These are phyloP conservation scores for Oreortyx pictus DNA, from an alignment of 2,797 vertebrate species.

Conservation along the genomic window DNA sequence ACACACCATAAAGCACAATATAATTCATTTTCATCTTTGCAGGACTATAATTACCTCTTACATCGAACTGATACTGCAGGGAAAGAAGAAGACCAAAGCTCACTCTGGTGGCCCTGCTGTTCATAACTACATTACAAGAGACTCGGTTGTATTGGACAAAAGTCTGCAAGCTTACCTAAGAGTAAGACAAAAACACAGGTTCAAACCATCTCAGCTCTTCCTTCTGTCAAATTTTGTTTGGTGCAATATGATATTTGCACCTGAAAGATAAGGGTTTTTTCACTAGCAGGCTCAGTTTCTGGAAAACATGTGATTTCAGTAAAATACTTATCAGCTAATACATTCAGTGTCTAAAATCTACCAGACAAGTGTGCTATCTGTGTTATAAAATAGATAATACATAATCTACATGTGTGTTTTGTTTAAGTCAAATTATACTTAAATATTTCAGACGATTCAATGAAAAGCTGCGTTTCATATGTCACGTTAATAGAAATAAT, in stretches of 20 bases:
- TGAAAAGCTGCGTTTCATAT: background rate
- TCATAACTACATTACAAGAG: background rate
- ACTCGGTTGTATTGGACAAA: background rate
- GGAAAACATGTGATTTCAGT: background rate
- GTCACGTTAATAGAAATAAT: background rate
- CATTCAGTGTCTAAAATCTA: background rate
- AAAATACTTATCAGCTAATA: background rate
- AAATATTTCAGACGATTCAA: background rate
- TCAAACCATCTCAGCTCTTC: background rate
- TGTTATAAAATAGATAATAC: background rate
- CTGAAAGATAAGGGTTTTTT: background rate
- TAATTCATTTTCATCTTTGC: background rate
- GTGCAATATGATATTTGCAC: background rate
- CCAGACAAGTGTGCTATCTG: background rate
- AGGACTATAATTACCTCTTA: background rate
- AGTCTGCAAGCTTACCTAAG: background rate
- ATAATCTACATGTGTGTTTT: background rate
- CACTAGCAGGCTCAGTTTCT: background rate
- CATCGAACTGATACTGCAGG: rapidly evolving
- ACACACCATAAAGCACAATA: background rate
- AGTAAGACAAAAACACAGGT: background rate
- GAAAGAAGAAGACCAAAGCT: background rate
- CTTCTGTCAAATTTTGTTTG: background rate
- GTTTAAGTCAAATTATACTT: background rate
- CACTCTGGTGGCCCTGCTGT: background rate